Base-by-base conservation (phyloP, 2,888 invertebrate genomes). In the Digitonthophagus gazella region DNA sequence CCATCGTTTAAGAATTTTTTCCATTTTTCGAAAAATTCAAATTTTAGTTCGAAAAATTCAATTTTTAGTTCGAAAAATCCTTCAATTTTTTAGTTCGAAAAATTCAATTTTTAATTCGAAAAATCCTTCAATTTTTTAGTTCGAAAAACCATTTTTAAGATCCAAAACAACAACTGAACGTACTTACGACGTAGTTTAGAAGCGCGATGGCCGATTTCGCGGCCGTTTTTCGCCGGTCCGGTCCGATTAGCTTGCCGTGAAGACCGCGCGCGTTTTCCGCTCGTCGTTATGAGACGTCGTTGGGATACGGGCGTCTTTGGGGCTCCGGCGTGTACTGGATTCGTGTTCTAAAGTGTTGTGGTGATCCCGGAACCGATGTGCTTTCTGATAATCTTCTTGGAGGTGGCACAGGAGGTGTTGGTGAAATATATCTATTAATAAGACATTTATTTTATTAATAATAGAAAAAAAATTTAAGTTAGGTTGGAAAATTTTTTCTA, bases 321-420 rank as follows among this genome's bases (percentile, higher is more conserved):
- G 87, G 86, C 78, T 87, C 87, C 15, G 87, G 87, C 57, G 87
- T 87, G 75, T 87, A 87, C 74, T 86, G 85, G 71, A 87, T 86
- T 72, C 89, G 86, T 14, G 90, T 86, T 72, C 89, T 85, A 68
- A 89, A 84, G 77, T 90, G 88, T 74, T 87, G 90, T 14, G 91
- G 91, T 66, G 90, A 90, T 58, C 90, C 90, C 16, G 91, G 90
- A 68, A 90, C 90, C 22, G 88, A 88, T 74, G 80, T 85, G 78
- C 90, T 90, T 80, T 90, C 90, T 1, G 90, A 90, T 16, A 90
- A 84, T 70, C 89, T 85, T 69, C 90, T 82, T 4, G 88, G 88
- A 2, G 88, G 88, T 44, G 88, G 88, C 71, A 87, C 84, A 19
- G 88, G 88, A 61, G 88, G 88, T 67, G 87, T 86, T 44, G 88